phyloP scores from a whole-genome alignment of 2,797 vertebrate genomes.

The Bradypus variegatus region DNA sequence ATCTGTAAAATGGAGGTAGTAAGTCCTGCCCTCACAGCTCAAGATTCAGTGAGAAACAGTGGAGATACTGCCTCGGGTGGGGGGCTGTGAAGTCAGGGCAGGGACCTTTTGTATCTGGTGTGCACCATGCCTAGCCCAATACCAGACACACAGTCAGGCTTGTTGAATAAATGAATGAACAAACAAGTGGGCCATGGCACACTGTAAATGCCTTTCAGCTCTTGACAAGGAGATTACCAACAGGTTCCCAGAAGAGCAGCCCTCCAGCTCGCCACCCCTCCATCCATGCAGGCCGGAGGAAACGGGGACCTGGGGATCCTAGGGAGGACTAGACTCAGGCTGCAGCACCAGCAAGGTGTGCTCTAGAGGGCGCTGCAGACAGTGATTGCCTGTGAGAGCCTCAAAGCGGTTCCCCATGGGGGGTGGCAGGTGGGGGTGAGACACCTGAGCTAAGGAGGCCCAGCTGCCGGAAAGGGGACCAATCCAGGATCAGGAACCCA shows the following conservation, averaged over 20 bases:
- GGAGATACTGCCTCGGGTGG: neutral
- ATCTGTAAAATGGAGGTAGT: neutral
- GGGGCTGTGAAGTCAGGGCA: neutral
- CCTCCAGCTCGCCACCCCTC: neutral
- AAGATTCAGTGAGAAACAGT: neutral
- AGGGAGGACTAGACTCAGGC: neutral
- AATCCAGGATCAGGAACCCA: neutral
- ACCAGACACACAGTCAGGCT: neutral
- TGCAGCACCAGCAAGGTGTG: neutral
- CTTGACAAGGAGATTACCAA: neutral
- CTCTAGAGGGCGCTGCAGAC: conserved; percentile 28
- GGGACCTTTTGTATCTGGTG: neutral
- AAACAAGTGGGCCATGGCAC: neutral
- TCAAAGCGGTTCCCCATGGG: neutral
- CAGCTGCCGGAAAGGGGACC: neutral
- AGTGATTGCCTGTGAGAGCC: neutral
- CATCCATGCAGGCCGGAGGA: too few species aligned
- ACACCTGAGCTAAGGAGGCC: neutral
- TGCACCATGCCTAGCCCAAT: neutral
- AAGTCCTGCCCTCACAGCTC: neutral
- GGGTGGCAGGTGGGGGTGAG: neutral
- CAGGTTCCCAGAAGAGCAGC: neutral
- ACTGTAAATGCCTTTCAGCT: neutral
- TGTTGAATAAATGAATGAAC: neutral
- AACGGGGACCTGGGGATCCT: neutral